Evolutionary conservation across 1,140 invertebrate genomes (phyloP).

Genomic region (Pachypeltis micranthus): DNA sequence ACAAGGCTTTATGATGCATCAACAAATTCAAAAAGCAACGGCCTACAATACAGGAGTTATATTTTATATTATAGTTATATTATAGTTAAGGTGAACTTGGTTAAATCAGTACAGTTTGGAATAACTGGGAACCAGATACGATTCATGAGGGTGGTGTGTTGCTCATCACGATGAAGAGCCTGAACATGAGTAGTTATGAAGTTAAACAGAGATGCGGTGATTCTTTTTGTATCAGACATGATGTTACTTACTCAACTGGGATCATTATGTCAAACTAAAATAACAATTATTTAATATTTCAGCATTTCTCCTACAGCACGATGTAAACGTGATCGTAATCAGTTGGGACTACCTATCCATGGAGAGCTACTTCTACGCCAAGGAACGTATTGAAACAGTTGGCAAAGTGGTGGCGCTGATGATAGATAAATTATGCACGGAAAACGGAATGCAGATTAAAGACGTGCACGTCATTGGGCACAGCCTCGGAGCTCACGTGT

Average conservation of each 20-base stretch:
- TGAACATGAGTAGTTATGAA: background rate
- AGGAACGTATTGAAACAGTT: constrained; percentile 44
- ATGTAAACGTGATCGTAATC: constrained; percentile 44
- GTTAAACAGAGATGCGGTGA: background rate
- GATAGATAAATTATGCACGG: constrained; percentile 43
- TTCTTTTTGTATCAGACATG: background rate
- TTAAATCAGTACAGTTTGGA: background rate
- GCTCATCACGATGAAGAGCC: background rate
- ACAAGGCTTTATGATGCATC: too few relatives aligned
- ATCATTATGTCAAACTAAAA: background rate
- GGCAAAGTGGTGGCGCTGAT: constrained; percentile 46
- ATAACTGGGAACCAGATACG: background rate
- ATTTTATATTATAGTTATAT: too few relatives aligned
- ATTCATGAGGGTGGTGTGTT: background rate
- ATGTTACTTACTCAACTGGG: too few relatives aligned
- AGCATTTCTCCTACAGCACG: constrained; percentile 31
- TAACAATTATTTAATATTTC: background rate
- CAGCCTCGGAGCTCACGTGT: constrained; percentile 54
- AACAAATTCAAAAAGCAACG: too few relatives aligned
- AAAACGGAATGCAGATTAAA: constrained; percentile 35
- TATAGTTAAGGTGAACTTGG: too few relatives aligned
- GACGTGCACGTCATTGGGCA: constrained; percentile 51
- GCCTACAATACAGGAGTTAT: too few relatives aligned
- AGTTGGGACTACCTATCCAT: constrained; percentile 39
- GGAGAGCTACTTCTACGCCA: constrained; percentile 38